Evolutionary conservation across 2,797 vertebrate genomes (phyloP), one percentile per base, ranked within the genome.

Genomic region (Crocidura indochinensis): DNA sequence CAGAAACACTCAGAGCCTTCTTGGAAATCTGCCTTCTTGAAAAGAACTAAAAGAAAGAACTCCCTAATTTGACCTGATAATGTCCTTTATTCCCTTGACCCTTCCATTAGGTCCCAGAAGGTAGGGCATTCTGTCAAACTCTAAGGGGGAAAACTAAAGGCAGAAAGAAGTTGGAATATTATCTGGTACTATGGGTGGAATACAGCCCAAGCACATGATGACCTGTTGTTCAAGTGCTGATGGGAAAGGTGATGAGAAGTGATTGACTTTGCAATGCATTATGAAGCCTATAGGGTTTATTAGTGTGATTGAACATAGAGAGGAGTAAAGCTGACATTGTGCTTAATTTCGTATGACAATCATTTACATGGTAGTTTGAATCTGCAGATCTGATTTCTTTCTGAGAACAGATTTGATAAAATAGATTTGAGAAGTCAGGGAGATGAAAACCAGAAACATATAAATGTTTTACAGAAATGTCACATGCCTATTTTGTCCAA

Each of bases 361-460:
- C 10, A 49, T 11, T 46, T 84, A 78, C 27, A 26, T 51, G 14
- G 82, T 78, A 60, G 56, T 83, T 8, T 67, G 67, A 78, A 44
- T 29, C 67, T 68, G 38, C n/a, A 53, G 56, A 10, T 83, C 5
- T 51, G 67, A 44, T 79, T 38, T 46, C n/a, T 67, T 65, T 22
- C 27, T 68, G 49, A 80, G 27, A 20, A 29, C 62, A 53, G 29
- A 79, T 69, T 69, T 69, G 68, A 79, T 83, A 75, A 85, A 69
- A 24, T 4, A 44, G 11, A 26, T 51, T 20, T 49, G 29, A 60
- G 20, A 49, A 60, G 73, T 68, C 14, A 29, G 78, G 65, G 51
- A 83, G 24, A 64, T 53, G 26, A 20, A 53, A 82, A 79, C 77
- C 53, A 10, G n/a, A 44, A 65, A 49, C 17, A 1, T 19, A 77